A percentile compares a stretch with the other conserved stretches of the same genome.
phyloP scores from a whole-genome alignment of 2,888 invertebrate genomes.

The Drosophila kanekoi region DNA sequence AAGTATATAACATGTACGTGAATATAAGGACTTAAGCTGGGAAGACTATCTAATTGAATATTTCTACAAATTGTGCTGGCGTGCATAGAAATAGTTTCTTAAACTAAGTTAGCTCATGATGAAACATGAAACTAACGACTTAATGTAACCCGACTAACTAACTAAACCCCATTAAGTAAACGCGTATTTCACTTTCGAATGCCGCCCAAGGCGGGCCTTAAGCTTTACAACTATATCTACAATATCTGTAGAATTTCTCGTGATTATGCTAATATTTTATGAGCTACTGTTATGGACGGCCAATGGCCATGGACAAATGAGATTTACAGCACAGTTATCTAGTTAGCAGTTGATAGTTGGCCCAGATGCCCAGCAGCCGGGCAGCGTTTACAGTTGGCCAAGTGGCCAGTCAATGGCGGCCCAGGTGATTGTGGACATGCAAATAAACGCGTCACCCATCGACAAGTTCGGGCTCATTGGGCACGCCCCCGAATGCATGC shows the following conservation, averaged over 20 bases:
- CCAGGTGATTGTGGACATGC: conserved; percentile 27
- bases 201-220: background rate
- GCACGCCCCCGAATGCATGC: conserved; percentile 37
- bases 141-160: background rate
- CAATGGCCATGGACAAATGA: conserved; percentile 39
- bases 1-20: too few species aligned
- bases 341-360: conserved; percentile 18
- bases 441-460: conserved; percentile 68
- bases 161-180: background rate
- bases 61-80: background rate
- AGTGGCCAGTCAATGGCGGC: conserved; percentile 18
- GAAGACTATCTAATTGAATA: too few species aligned
- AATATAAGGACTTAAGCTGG: too few species aligned
- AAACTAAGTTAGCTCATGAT: too few species aligned
- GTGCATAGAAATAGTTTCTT: too few species aligned
- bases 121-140: too few species aligned
- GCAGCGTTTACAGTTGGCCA: conserved; percentile 46
- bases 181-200: conserved; percentile 41
- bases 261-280: conserved; percentile 70
- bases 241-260: conserved; percentile 41
- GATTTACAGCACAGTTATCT: conserved; percentile 35
- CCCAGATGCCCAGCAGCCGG: conserved; percentile 49
- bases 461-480: conserved; percentile 43
- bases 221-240: conserved; percentile 58
- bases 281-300: conserved; percentile 68